Conservation (phyloP, 2,113 vertebrate genomes). For the Galemys pyrenaicus region DNA sequence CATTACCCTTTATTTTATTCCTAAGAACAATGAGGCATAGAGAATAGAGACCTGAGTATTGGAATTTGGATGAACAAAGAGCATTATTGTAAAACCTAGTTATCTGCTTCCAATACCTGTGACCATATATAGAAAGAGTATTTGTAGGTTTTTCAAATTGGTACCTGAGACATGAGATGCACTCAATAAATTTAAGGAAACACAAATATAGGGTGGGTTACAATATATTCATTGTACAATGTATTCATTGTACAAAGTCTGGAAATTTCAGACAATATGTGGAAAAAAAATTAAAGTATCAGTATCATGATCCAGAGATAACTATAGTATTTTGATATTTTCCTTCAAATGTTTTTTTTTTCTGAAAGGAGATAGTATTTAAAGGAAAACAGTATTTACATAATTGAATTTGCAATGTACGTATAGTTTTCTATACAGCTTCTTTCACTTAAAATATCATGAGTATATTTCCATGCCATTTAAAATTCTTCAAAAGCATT, state of each 20-base stretch:
- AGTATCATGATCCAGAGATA: conserved; percentile 1
- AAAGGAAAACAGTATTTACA: not conserved
- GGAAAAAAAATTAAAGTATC: not conserved
- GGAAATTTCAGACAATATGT: conserved; percentile 14
- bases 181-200: not conserved
- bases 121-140: not conserved
- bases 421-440: not conserved
- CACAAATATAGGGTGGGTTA: not conserved
- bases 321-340: not conserved
- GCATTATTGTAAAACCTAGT: not conserved
- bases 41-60: not conserved
- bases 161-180: not conserved
- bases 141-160: not conserved
- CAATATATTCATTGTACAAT: not conserved
- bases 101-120: not conserved
- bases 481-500: conserved; percentile 61
- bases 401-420: not conserved
- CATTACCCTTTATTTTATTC: not conserved
- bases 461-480: conserved; percentile 28
- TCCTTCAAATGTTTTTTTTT: conserved; percentile 16
- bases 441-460: conserved; percentile 42
- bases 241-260: not conserved
- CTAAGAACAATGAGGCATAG: not conserved
- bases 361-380: conserved; percentile 8
- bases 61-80: not conserved